Evolutionary conservation across 2,797 vertebrate species (phyloP).

Genomic region (Apogon talboti): DNA sequence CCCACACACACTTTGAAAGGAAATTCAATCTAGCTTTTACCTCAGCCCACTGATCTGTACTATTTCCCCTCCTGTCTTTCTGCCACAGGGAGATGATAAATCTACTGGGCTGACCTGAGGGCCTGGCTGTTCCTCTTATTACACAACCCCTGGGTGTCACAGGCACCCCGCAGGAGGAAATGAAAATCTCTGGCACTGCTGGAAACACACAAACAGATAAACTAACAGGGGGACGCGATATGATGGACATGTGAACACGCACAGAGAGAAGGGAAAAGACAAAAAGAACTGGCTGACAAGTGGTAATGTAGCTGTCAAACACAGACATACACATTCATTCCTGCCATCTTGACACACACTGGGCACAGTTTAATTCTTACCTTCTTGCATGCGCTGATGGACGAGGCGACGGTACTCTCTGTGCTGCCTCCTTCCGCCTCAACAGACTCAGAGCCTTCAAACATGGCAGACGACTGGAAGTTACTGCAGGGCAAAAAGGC

Average conservation of each 20-base stretch:
- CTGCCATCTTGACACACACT: conserved; percentile 2
- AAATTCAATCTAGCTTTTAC: conserved; percentile 70
- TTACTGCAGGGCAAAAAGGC: conserved; percentile 81
- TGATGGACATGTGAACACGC: conserved; percentile 33
- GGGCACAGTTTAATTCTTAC: conserved; percentile 72
- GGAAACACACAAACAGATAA: conserved; percentile 44
- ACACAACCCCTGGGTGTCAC: conserved; percentile 60
- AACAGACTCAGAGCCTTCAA: conserved; percentile 82
- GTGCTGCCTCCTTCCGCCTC: conserved; percentile 79
- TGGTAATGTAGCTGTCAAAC: conserved; percentile 1
- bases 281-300: neutral
- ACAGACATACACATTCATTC: conserved; percentile 6
- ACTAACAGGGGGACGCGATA: conserved; percentile 28
- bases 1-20: conserved; percentile 47
- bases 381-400: conserved; percentile 94
- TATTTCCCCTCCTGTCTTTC: conserved; percentile 55
- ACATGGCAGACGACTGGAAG: conserved; percentile 89
- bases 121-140: conserved; percentile 62
- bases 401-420: conserved; percentile 83
- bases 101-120: conserved; percentile 60
- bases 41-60: conserved; percentile 61
- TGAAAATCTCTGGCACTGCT: conserved; percentile 50
- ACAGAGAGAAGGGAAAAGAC: conserved; percentile 9
- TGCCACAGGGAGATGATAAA: conserved; percentile 59
- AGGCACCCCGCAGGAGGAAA: conserved; percentile 57